These are phyloP conservation scores for Drosophila pseudotalamancana DNA, from an alignment of 2,888 invertebrate genomes.

Conservation along the genomic window DNA sequence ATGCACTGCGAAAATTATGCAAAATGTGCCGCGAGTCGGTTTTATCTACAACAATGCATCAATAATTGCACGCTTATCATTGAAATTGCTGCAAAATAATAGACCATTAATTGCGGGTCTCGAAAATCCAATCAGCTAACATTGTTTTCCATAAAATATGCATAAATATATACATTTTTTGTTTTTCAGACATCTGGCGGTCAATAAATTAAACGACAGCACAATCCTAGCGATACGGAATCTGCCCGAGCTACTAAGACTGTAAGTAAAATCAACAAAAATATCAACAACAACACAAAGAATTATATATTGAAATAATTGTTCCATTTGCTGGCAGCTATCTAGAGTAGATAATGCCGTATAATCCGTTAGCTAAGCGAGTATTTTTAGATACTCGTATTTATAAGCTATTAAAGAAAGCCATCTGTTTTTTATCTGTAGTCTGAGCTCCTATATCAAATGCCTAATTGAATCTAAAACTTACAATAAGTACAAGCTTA, in stretches of 20 bases:
- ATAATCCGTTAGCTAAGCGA: slow-evolving; percentile 17
- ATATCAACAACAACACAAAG: neutral
- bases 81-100: slow-evolving; percentile 65
- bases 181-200: slow-evolving; percentile 86
- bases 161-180: neutral
- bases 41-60: slow-evolving; percentile 55
- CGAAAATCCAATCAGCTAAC: slow-evolving; percentile 48
- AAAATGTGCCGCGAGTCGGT: slow-evolving; percentile 34
- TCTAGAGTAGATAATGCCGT: slow-evolving; percentile 30
- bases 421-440: slow-evolving; percentile 21
- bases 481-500: no score
- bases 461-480: no score
- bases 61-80: slow-evolving; percentile 55
- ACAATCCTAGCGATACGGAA: slow-evolving; percentile 85
- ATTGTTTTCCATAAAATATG: slow-evolving; percentile 29
- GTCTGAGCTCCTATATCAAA: no score
- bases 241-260: slow-evolving; percentile 85
- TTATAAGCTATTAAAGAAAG: slow-evolving; percentile 16
- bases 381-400: slow-evolving; percentile 27
- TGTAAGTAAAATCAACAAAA: slow-evolving; percentile 83
- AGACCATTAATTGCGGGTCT: slow-evolving; percentile 34
- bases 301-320: slow-evolving; percentile 8
- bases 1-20: slow-evolving; percentile 68
- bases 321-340: slow-evolving; percentile 25
- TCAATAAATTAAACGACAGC: slow-evolving; percentile 85